phyloP scores from a whole-genome alignment of 2,113 vertebrate species.

The Pedionomus torquatus region DNA sequence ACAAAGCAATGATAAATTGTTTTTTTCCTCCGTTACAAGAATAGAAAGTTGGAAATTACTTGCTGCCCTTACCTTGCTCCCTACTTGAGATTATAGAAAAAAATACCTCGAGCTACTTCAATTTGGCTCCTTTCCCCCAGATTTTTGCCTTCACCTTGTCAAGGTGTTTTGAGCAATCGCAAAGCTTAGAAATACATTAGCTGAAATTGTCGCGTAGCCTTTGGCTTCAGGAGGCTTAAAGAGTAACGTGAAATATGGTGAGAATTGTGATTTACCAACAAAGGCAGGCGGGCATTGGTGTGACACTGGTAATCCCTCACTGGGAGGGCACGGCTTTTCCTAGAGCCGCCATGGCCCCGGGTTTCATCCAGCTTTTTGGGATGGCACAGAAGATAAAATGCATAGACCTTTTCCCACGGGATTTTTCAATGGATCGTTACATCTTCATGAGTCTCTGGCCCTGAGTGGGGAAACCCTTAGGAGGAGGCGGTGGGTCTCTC shows the following conservation, averaged over 20 bases:
- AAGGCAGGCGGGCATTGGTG: fast-evolving
- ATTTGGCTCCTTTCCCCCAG: neutral
- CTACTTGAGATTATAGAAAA: neutral
- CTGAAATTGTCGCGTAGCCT: neutral
- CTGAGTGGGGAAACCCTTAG: neutral
- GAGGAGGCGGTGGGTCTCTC: neutral
- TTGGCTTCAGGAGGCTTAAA: neutral
- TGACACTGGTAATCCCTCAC: neutral
- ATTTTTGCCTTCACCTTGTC: neutral
- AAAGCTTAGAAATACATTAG: neutral
- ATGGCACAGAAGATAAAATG: neutral
- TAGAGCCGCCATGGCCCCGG: neutral
- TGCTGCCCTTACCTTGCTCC: neutral
- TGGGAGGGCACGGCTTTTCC: neutral
- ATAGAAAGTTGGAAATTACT: neutral
- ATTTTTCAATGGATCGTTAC: neutral
- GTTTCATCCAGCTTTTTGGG: neutral
- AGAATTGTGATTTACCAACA: neutral
- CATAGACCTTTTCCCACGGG: fast-evolving
- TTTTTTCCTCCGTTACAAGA: neutral
- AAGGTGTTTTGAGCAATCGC: neutral
- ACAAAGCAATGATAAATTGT: neutral
- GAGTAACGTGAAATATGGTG: neutral
- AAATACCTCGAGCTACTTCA: neutral
- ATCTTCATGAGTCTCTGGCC: neutral